phyloP scores from a whole-genome alignment of 1,140 invertebrate species.

The Drosophila bocqueti region DNA sequence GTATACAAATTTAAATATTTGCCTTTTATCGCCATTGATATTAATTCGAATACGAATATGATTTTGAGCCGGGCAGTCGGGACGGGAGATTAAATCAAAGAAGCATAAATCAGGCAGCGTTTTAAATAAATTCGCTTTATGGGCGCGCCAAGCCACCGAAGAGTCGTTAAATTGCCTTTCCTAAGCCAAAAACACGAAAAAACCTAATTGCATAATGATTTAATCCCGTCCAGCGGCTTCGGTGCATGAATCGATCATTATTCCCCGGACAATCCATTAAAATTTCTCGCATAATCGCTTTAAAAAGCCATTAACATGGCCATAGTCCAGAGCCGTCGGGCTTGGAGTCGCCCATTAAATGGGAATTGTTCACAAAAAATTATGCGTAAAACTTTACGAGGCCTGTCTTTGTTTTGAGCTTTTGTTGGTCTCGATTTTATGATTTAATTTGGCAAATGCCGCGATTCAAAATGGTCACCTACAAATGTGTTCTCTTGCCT shows the following conservation, averaged over 20 bases:
- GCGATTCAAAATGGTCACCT: constrained; percentile 25
- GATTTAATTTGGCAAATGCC: constrained; percentile 48
- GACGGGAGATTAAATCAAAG: constrained; percentile 47
- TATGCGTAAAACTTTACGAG: constrained; percentile 35
- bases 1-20: constrained; percentile 62
- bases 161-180: constrained; percentile 57
- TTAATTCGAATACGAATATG: constrained; percentile 58
- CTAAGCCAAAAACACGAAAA: constrained; percentile 44
- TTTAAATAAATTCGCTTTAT: constrained; percentile 65
- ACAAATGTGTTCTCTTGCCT: constrained; percentile 28
- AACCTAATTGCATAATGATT: constrained; percentile 77
- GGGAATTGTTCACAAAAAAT: constrained; percentile 46
- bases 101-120: constrained; percentile 63
- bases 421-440: constrained; percentile 39
- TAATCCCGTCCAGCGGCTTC: constrained; percentile 59
- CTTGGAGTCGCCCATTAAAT: constrained; percentile 33
- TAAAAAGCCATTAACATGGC: constrained; percentile 71
- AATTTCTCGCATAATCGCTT: constrained; percentile 67
- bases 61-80: constrained; percentile 20
- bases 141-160: constrained; percentile 32
- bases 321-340: constrained; percentile 35
- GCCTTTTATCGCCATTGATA: constrained; percentile 58
- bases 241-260: constrained; percentile 74
- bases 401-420: constrained; percentile 17
- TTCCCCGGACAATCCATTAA: constrained; percentile 47